Conservation (phyloP, 2,888 invertebrate genomes). For the Drosophila fulvimacula region DNA sequence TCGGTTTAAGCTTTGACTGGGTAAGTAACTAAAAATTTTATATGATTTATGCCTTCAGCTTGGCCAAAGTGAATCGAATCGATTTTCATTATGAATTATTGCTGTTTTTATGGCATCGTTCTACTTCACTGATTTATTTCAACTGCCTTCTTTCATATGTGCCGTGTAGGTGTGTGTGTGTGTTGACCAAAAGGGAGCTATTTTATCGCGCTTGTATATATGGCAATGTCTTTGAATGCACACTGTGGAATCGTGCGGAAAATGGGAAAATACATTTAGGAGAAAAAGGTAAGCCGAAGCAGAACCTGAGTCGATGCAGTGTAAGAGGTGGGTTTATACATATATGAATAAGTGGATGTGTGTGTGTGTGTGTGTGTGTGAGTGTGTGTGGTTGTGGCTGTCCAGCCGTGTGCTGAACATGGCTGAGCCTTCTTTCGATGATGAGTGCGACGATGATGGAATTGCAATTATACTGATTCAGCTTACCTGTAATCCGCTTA, state of each 20-base stretch:
- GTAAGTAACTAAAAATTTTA: slow-evolving; percentile 52
- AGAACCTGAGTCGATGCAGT: slow-evolving; percentile 32
- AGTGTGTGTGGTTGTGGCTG: slow-evolving; percentile 13
- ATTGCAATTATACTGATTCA: slow-evolving; percentile 76
- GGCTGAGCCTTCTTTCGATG: slow-evolving; percentile 52
- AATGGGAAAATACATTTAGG: slow-evolving; percentile 66
- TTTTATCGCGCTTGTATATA: slow-evolving; percentile 46
- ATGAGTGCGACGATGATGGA: slow-evolving; percentile 68
- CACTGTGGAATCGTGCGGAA: slow-evolving; percentile 73
- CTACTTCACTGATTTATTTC: slow-evolving; percentile 68
- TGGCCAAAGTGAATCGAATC: slow-evolving; percentile 69
- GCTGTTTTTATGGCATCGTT: slow-evolving; percentile 70
- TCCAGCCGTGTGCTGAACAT: slow-evolving; percentile 25
- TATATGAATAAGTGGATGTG: slow-evolving; percentile 11
- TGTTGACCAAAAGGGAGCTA: slow-evolving; percentile 44
- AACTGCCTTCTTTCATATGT: slow-evolving; percentile 34
- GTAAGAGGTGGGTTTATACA: slow-evolving; percentile 16
- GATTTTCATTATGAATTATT: slow-evolving; percentile 75
- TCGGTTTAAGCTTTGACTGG: slow-evolving; percentile 40
- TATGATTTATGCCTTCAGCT: slow-evolving; percentile 65
- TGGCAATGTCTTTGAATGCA: slow-evolving; percentile 64
- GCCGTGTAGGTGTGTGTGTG: slow-evolving; percentile 14
- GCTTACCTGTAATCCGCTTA: slow-evolving; percentile 90
- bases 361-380: slow-evolving; percentile 12
- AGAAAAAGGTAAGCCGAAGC: slow-evolving; percentile 53